These are phyloP conservation scores for Sarcophaga bullata DNA, from an alignment of 1,140 invertebrate genomes.

Conservation along the genomic window DNA sequence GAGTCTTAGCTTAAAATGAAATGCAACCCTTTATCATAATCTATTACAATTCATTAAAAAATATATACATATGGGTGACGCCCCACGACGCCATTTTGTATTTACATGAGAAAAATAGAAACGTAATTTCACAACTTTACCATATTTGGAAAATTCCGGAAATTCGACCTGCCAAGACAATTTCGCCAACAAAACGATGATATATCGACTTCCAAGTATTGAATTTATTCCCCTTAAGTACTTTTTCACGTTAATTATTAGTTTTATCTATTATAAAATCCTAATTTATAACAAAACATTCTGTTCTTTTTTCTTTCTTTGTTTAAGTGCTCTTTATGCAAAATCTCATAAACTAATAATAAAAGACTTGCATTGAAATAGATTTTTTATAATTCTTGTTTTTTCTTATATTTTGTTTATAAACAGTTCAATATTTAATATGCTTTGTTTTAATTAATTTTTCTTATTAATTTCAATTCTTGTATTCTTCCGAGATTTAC, in stretches of 20 bases:
- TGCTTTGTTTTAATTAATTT: constrained; percentile 31
- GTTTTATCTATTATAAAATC: neutral
- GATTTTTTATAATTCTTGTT: constrained; percentile 36
- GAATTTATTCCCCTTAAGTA: neutral
- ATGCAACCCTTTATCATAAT: neutral
- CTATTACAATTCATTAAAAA: constrained; percentile 37
- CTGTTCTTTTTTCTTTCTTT: neutral
- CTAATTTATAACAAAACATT: neutral
- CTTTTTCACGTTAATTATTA: neutral
- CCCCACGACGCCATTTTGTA: constrained; percentile 37
- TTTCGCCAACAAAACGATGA: neutral
- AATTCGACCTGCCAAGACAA: neutral
- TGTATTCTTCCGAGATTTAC: constrained; percentile 26
- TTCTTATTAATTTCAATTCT: constrained; percentile 11
- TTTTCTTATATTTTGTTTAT: constrained; percentile 4
- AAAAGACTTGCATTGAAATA: constrained; percentile 37
- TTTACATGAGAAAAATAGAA: neutral
- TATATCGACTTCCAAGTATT: neutral
- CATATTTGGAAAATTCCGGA: constrained; percentile 19
- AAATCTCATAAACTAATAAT: constrained; percentile 42
- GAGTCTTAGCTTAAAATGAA: neutral
- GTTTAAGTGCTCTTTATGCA: constrained; percentile 21
- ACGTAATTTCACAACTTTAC: constrained; percentile 35
- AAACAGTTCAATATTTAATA: constrained; percentile 33
- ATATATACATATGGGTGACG: constrained; percentile 13